Evolutionary conservation across 2,797 vertebrate genomes (phyloP).

Genomic region (Fratercula arctica): DNA sequence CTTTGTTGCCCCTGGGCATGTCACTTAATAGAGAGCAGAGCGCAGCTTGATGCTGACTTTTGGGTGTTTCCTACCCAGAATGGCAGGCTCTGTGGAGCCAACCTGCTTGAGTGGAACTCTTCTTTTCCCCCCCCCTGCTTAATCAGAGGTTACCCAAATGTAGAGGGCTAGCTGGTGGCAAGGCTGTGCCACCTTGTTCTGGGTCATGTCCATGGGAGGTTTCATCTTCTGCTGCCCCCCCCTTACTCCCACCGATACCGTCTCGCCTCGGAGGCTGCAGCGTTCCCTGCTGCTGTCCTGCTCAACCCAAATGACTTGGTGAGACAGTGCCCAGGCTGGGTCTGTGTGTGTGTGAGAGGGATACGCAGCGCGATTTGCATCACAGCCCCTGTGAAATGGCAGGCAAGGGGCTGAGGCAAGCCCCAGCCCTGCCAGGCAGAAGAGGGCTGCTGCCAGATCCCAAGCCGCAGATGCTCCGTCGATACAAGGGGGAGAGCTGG

Average conservation of each 20-base stretch:
- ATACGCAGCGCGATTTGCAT: not conserved
- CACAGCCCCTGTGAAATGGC: not conserved
- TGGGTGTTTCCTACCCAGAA: not conserved
- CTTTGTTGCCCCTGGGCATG: not conserved
- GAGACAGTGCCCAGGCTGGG: not conserved
- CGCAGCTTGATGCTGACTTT: not conserved
- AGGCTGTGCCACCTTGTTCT: not conserved
- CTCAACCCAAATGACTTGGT: not conserved
- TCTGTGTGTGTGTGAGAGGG: not conserved
- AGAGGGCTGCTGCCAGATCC: not conserved
- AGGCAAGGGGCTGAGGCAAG: not conserved
- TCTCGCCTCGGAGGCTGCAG: not conserved
- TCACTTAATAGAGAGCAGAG: not conserved
- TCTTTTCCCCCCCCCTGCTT: not conserved
- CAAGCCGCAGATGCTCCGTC: not conserved
- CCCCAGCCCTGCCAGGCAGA: not conserved
- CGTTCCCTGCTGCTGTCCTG: not conserved
- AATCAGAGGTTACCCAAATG: not conserved
- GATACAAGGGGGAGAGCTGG: not conserved
- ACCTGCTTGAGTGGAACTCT: not conserved
- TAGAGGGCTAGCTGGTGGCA: not conserved
- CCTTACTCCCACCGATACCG: not conserved
- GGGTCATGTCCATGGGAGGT: fast-evolving
- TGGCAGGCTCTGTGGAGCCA: not conserved
- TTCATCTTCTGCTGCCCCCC: too few relatives aligned